Evolutionary conservation across 2,113 vertebrate genomes (phyloP).

Genomic region (Candoia aspera): DNA sequence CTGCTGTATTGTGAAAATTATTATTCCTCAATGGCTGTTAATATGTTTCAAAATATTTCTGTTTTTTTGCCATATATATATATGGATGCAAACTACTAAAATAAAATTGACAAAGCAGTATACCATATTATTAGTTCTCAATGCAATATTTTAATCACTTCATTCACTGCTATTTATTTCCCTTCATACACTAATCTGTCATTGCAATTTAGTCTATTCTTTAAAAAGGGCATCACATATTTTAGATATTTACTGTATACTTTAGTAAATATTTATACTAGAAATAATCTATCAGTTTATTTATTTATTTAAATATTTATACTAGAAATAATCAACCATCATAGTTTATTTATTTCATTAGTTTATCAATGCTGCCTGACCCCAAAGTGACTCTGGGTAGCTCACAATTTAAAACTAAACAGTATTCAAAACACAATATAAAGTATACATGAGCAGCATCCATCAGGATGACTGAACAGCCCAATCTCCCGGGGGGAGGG

Average conservation of each 20-base stretch:
- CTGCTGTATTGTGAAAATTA: not conserved
- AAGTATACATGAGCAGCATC: not conserved
- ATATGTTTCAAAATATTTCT: not conserved
- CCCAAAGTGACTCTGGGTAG: not conserved
- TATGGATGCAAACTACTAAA: not conserved
- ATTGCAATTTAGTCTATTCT: not conserved
- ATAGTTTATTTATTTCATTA: not conserved
- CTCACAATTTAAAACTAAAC: not conserved
- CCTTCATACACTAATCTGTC: not conserved
- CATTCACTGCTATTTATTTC: not conserved
- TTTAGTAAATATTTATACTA: not conserved
- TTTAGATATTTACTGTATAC: not conserved
- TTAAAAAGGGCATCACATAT: not conserved
- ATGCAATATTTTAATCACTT: not conserved
- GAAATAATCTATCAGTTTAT: no score
- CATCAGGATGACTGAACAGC: not conserved
- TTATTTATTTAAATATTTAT: no score
- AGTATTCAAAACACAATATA: not conserved
- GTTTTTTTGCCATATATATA: not conserved
- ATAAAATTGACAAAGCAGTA: not conserved
- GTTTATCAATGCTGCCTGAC: not conserved
- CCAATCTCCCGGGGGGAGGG: not conserved
- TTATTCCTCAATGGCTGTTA: not conserved
- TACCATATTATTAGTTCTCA: not conserved
- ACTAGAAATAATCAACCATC: not conserved